Conservation (phyloP, 2,888 invertebrate genomes). For the Diloba caeruleocephala region DNA sequence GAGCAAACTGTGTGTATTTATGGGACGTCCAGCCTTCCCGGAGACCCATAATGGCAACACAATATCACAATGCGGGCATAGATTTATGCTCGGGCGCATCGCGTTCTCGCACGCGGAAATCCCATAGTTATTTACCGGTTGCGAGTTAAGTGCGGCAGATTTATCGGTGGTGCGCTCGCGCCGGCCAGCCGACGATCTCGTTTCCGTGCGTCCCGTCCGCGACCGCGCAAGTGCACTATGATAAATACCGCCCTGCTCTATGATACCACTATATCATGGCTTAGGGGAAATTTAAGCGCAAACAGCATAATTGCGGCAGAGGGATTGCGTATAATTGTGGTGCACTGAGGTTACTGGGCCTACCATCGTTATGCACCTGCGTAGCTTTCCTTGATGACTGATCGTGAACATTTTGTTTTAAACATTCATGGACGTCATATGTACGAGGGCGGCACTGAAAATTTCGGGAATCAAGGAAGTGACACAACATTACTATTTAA, state of each 20-base stretch:
- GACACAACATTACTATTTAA: too few species aligned
- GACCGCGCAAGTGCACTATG: conserved; percentile 66
- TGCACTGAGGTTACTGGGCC: conserved; percentile 53
- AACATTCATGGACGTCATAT: conserved; percentile 36
- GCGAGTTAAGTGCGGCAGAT: conserved; percentile 88
- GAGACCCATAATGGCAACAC: conserved; percentile 87
- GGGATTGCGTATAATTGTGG: conserved; percentile 54
- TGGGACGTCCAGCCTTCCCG: conserved; percentile 79
- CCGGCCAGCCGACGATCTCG: conserved; percentile 80
- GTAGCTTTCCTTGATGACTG: conserved; percentile 55
- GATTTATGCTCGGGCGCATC: conserved; percentile 87
- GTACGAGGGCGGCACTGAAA: too few species aligned
- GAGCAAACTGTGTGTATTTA: conserved; percentile 78
- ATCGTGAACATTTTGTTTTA: conserved; percentile 48
- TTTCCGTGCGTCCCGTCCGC: conserved; percentile 77
- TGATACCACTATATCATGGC: conserved; percentile 73
- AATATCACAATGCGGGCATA: conserved; percentile 88
- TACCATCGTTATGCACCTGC: conserved; percentile 47
- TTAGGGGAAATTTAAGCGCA: conserved; percentile 64
- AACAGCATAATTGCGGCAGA: conserved; percentile 63
- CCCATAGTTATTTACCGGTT: conserved; percentile 89
- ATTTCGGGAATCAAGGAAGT: too few species aligned
- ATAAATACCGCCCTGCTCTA: conserved; percentile 67
- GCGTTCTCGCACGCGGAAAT: conserved; percentile 88
- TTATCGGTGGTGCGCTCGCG: conserved; percentile 81